Conservation (phyloP, 2,797 vertebrate species). For the Malacoraja senta region DNA sequence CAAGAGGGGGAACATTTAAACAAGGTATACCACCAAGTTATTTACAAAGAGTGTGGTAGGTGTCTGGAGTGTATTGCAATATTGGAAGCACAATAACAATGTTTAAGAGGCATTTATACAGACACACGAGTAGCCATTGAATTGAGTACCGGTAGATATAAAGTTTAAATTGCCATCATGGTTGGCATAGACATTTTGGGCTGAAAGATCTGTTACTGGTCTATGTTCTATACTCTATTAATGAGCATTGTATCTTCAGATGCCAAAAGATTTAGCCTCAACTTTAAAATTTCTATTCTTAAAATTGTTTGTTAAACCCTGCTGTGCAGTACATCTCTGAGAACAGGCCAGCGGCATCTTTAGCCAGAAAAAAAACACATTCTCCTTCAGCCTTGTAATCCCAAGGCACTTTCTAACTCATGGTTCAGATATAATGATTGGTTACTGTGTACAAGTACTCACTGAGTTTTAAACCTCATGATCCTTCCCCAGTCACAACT, state of each 20-base stretch:
- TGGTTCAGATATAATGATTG: slow-evolving; percentile 27
- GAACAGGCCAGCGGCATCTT: not conserved
- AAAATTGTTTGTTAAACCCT: not conserved
- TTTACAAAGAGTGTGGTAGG: too few species aligned
- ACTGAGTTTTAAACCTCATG: slow-evolving; percentile 16
- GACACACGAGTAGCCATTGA: too few species aligned
- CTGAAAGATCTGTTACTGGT: too few species aligned
- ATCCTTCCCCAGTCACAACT: slow-evolving; percentile 21
- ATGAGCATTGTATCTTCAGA: not conserved
- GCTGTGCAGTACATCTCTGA: not conserved
- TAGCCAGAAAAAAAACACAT: not conserved
- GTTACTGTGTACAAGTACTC: slow-evolving; percentile 8
- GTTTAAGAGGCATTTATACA: too few species aligned
- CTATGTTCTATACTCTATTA: not conserved
- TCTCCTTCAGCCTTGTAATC: slow-evolving; percentile 14
- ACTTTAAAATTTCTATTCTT: not conserved
- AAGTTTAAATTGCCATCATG: not conserved
- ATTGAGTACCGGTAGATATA: too few species aligned
- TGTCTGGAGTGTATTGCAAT: too few species aligned
- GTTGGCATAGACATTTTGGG: too few species aligned
- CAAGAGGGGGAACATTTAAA: too few species aligned
- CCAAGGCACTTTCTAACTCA: not conserved
- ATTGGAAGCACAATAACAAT: too few species aligned
- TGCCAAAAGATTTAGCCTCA: not conserved
- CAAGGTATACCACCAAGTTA: too few species aligned